Evolutionary conservation across 2,888 invertebrate genomes (phyloP), one percentile per base, ranked within the genome.

Genomic region (Mythimna pallens): DNA sequence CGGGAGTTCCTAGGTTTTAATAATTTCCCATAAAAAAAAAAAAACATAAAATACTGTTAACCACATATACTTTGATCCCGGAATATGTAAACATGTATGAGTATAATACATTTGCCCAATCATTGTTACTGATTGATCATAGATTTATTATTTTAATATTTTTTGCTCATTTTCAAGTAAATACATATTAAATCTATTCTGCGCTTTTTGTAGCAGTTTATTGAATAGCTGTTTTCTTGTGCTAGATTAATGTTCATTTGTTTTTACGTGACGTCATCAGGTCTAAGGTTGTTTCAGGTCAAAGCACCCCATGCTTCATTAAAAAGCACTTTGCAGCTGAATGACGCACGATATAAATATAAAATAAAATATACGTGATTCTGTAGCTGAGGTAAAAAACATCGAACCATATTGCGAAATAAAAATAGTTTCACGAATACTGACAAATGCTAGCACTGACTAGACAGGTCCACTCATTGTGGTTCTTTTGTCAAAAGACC

Each of bases 11-110:
- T 25, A 25, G 25, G 1, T 3, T 36, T 40, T 12, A 3, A 40
- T 40, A 12, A 40, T 43, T 12, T 43, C 10, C 12, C 47, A 4
- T 0, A 14, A 17, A 47, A 47, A 17, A 17, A 47, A 47, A 0
- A 20, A 47, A 20, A 47, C 34, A 36, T 25, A 14, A 36, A 12
- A 12, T 7, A 34, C 9, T 12, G n/a, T 61, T 52, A 65, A 30
- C 54, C 17, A 47, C 8, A 22, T 20, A 43, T 10, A 64, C 70
- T 79, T 79, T 75, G 80, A 36, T 61, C 81, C 80, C 81, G 81
- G 80, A 79, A 69, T 10, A 40, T 22, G 10, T 9, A 22, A 70
- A 65, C 14, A 30, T 20, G 14, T 2, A n/a, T 54, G 2, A 66
- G 40, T 55, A 57, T 14, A 73, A 70, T 61, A 65, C 30, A 77